Evolutionary conservation across 1,140 invertebrate genomes (phyloP).

Genomic region (Drosophila kanapiae): DNA sequence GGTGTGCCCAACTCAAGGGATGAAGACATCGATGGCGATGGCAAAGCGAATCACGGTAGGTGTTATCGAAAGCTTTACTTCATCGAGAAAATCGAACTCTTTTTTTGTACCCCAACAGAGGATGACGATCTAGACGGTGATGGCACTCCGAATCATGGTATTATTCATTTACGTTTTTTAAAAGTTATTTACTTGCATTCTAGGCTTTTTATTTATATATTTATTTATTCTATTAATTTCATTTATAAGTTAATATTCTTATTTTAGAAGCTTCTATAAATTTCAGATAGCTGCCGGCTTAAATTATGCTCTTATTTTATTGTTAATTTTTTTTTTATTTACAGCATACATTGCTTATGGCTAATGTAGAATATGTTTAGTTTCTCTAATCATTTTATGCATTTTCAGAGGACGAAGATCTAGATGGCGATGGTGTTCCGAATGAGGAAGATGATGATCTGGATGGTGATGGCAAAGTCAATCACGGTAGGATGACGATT

Average conservation of each 20-base stretch:
- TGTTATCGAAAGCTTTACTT: not conserved
- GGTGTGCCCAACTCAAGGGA: slow-evolving; percentile 82
- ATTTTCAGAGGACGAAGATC: slow-evolving; percentile 65
- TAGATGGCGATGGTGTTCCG: slow-evolving; percentile 78
- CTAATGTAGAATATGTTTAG: not conserved
- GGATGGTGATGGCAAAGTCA: slow-evolving; percentile 76
- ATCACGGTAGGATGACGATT: slow-evolving; percentile 43
- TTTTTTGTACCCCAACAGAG: slow-evolving; percentile 21
- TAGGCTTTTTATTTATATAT: not conserved
- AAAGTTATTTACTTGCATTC: not conserved
- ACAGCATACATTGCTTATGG: not conserved
- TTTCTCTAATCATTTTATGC: not conserved
- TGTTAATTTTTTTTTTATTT: slow-evolving; percentile 6
- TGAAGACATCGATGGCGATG: slow-evolving; percentile 81
- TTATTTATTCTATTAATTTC: not conserved
- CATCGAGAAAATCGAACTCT: not conserved
- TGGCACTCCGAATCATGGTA: slow-evolving; percentile 69
- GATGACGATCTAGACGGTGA: slow-evolving; percentile 83
- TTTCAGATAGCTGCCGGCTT: slow-evolving; percentile 6
- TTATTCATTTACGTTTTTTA: not conserved
- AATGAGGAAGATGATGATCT: slow-evolving; percentile 78
- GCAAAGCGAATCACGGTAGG: slow-evolving; percentile 65
- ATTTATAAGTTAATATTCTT: not conserved
- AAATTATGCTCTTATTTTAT: not conserved
- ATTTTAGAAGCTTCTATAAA: not conserved